Percentiles rank a stretch among this genome's conserved stretches.
These are phyloP conservation scores for Crotalus horridus DNA, from an alignment of 2,113 vertebrate genomes.

Conservation along the genomic window DNA sequence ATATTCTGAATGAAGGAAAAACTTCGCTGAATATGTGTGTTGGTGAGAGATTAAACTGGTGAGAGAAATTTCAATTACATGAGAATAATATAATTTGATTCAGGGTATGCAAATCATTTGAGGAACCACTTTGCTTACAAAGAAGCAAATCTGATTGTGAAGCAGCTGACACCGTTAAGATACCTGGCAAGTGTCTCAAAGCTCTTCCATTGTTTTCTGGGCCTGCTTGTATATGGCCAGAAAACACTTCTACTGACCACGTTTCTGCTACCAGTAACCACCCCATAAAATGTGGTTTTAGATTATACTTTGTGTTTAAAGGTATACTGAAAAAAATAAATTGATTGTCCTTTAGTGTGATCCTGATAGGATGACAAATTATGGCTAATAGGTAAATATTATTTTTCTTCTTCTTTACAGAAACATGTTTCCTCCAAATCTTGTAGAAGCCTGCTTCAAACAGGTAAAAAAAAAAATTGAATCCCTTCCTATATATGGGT, in stretches of 20 bases:
- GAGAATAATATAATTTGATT: neutral
- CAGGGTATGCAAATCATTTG: neutral
- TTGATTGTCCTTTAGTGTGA: neutral
- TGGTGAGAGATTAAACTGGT: neutral
- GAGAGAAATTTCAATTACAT: neutral
- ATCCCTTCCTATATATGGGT: neutral
- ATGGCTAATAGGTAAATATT: constrained; percentile 13
- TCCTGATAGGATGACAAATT: neutral
- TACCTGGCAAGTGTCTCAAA: neutral
- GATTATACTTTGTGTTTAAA: neutral
- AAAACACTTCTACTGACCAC: neutral
- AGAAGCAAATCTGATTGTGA: neutral
- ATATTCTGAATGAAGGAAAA: neutral
- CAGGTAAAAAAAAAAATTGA: constrained; percentile 76
- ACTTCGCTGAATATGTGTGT: neutral
- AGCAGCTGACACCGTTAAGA: neutral
- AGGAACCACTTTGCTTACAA: neutral
- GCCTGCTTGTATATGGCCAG: neutral
- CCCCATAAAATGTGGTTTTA: neutral
- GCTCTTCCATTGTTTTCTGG: neutral
- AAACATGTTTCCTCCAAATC: constrained; percentile 97
- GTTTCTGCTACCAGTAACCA: neutral
- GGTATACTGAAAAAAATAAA: neutral
- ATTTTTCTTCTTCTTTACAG: constrained; percentile 71
- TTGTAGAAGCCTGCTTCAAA: constrained; percentile 96